Evolutionary conservation across 2,113 vertebrate genomes (phyloP).

Genomic region (Cricetomys ansorgei): DNA sequence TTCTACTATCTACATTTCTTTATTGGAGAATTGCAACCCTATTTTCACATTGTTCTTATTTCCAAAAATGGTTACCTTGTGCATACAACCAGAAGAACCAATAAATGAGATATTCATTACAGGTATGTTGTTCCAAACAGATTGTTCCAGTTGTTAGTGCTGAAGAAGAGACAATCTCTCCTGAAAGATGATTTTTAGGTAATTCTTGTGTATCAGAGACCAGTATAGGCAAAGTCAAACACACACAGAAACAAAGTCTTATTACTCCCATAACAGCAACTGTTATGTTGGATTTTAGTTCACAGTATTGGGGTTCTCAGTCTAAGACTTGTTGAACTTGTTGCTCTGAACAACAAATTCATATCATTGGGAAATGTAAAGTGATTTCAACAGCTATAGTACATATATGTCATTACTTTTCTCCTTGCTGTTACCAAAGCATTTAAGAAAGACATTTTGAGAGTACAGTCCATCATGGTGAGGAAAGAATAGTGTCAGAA

Average conservation of each 20-base stretch:
- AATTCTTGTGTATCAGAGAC: background rate
- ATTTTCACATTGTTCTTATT: background rate
- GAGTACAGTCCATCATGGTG: background rate
- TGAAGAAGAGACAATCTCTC: background rate
- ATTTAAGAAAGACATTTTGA: background rate
- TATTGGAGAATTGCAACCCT: background rate
- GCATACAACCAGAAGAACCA: background rate
- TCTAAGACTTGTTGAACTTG: background rate
- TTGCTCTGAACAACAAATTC: background rate
- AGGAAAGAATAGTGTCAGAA: background rate
- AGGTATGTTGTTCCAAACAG: background rate
- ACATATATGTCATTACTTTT: background rate
- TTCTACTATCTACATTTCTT: background rate
- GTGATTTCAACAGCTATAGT: background rate
- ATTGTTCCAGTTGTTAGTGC: background rate
- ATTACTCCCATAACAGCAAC: background rate
- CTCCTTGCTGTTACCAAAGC: background rate
- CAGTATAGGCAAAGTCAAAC: background rate
- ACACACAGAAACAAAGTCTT: background rate
- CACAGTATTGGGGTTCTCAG: background rate
- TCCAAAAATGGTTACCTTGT: background rate
- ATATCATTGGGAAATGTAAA: background rate
- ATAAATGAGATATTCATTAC: background rate
- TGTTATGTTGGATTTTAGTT: background rate
- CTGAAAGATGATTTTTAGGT: background rate